Evolutionary conservation across 1,140 invertebrate genomes (phyloP).

Genomic region (Bombus superbus): DNA sequence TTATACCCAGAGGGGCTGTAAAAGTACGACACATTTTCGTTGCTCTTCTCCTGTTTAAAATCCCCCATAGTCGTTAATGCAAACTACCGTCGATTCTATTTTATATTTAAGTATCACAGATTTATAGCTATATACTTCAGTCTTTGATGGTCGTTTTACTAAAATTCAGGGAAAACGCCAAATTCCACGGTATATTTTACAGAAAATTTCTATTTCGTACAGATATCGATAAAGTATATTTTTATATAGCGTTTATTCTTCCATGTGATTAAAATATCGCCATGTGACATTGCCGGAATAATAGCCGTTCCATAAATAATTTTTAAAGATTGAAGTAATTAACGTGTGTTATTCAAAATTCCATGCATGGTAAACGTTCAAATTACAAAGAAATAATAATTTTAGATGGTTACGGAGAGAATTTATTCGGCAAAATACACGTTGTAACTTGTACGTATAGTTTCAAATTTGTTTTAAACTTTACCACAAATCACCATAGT

Average conservation of each 20-base stretch:
- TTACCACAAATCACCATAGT: too few relatives aligned
- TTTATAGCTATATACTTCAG: neutral
- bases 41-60: neutral
- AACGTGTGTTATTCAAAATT: neutral
- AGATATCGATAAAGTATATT: neutral
- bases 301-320: neutral
- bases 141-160: neutral
- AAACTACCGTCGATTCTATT: neutral
- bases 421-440: too few relatives aligned
- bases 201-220: neutral
- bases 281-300: neutral
- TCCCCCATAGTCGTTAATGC: neutral
- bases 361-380: neutral
- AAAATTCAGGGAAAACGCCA: neutral
- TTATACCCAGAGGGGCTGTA: neutral
- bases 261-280: too few relatives aligned
- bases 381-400: neutral
- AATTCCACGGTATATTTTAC: neutral
- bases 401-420: too few relatives aligned
- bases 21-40: neutral
- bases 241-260: too few relatives aligned
- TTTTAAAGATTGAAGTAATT: neutral
- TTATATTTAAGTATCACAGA: neutral
- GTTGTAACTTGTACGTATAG: too few relatives aligned
- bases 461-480: too few relatives aligned